A percentile compares a stretch with the other conserved stretches of the same genome.
Conservation (phyloP, 2,797 vertebrate genomes). For the Triplophysa bombifrons region DNA sequence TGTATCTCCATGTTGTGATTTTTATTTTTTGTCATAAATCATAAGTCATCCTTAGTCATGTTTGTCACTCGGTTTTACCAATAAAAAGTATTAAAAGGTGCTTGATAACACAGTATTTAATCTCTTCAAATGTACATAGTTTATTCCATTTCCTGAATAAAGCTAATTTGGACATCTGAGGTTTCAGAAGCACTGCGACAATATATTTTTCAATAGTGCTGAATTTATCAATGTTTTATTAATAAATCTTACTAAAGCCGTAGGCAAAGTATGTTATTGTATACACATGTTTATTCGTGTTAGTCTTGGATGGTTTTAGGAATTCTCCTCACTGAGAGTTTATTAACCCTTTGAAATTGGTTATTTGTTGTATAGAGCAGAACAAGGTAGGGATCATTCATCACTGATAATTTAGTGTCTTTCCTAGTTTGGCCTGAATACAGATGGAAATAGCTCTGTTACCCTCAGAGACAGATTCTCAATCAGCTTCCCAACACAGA, state of each 20-base stretch:
- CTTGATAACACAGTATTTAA: too few species aligned
- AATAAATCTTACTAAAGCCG: not conserved
- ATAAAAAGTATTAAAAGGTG: too few species aligned
- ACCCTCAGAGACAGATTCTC: slow-evolving; percentile 7
- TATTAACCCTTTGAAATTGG: slow-evolving; percentile 12
- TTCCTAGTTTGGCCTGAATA: not conserved
- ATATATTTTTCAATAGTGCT: too few species aligned
- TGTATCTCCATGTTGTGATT: too few species aligned
- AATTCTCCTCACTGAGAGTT: not conserved
- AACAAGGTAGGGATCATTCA: slow-evolving; percentile 7
- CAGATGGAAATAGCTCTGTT: slow-evolving; percentile 5
- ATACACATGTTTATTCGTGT: not conserved
- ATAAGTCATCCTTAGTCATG: too few species aligned
- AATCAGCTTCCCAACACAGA: slow-evolving; percentile 18
- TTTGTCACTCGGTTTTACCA: too few species aligned
- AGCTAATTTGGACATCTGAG: too few species aligned
- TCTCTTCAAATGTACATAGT: too few species aligned
- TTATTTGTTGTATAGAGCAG: not conserved
- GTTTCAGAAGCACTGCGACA: too few species aligned
- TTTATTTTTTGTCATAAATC: too few species aligned
- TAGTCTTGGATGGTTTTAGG: not conserved
- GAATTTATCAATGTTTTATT: not conserved
- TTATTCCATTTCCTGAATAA: too few species aligned
- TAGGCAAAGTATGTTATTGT: not conserved
- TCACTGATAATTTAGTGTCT: slow-evolving; percentile 18